Evolutionary conservation across 2,888 invertebrate genomes (phyloP).

Genomic region (Hypselothyrea guttata): DNA sequence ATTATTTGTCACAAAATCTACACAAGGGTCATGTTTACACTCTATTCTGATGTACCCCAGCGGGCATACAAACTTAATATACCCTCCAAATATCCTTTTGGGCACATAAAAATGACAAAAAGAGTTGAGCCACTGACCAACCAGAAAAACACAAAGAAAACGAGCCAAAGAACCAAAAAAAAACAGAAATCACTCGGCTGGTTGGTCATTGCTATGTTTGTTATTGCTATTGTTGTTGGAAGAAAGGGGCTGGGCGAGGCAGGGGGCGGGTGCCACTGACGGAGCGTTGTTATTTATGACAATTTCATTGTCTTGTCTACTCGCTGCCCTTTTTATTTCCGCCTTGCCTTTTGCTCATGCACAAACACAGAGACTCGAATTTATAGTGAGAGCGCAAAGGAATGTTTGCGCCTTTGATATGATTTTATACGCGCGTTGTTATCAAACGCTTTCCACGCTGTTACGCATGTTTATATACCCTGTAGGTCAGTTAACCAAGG

Average conservation of each 20-base stretch:
- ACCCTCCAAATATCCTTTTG: constrained; percentile 58
- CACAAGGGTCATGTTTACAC: constrained; percentile 1
- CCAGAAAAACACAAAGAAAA: constrained; percentile 20
- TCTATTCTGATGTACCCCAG: constrained; percentile 17
- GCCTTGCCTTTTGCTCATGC: constrained; percentile 53
- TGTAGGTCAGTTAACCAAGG: background rate
- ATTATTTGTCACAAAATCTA: background rate
- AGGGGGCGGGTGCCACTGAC: constrained; percentile 34
- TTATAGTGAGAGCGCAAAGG: constrained; percentile 17
- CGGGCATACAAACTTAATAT: constrained; percentile 38
- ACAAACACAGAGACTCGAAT: constrained; percentile 15
- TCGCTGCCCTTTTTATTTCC: constrained; percentile 64
- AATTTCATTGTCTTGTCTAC: constrained; percentile 74
- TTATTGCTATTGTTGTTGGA: constrained; percentile 16
- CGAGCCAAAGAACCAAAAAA: constrained; percentile 4
- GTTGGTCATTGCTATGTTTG: constrained; percentile 47
- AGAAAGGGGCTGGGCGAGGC: constrained; percentile 10
- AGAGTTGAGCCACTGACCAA: constrained; percentile 70
- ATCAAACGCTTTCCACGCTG: constrained; percentile 76
- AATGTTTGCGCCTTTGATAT: constrained; percentile 50
- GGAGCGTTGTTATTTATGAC: constrained; percentile 70
- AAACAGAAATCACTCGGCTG: constrained; percentile 60
- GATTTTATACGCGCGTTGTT: constrained; percentile 63
- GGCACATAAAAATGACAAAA: constrained; percentile 64
- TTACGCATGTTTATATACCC: constrained; percentile 61